phyloP scores from a whole-genome alignment of 30 jellyfish, hydroid and myxozoan species.

The Hydra vulgaris region DNA sequence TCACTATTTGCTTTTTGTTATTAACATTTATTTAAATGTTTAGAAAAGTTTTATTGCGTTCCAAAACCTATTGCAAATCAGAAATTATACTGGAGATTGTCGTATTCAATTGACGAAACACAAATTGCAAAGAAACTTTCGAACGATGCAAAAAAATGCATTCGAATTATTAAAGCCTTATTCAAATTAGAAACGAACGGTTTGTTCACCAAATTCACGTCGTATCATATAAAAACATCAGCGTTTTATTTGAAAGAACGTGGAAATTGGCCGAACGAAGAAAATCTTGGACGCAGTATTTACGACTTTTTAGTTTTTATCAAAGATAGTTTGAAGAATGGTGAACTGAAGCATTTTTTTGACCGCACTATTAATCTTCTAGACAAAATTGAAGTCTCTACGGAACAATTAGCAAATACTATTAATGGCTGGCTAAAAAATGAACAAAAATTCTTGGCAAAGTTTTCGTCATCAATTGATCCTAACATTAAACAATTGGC shows the following conservation, averaged over 20 bases:
- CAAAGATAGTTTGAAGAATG: neutral
- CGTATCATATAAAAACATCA: neutral
- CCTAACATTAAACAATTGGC: too few species aligned
- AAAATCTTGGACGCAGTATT: neutral
- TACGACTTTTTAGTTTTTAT: neutral
- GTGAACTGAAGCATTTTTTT: neutral
- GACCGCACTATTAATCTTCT: neutral
- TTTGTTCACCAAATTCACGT: neutral
- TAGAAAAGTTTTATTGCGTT: neutral
- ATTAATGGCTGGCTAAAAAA: neutral
- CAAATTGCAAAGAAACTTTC: neutral
- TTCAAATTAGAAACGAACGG: neutral
- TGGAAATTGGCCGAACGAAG: neutral
- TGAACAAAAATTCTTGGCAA: neutral
- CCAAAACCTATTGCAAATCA: neutral
- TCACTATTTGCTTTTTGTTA: too few species aligned
- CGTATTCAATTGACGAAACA: neutral
- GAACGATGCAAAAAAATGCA: neutral
- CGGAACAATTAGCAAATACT: neutral
- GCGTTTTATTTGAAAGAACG: too few species aligned
- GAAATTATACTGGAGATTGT: neutral
- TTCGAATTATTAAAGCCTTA: neutral
- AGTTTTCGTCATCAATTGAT: too few species aligned
- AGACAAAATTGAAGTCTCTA: neutral
- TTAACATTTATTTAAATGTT: too few species aligned